Conservation (phyloP, 2,113 vertebrate genomes). For the Phaethon lepturus region DNA sequence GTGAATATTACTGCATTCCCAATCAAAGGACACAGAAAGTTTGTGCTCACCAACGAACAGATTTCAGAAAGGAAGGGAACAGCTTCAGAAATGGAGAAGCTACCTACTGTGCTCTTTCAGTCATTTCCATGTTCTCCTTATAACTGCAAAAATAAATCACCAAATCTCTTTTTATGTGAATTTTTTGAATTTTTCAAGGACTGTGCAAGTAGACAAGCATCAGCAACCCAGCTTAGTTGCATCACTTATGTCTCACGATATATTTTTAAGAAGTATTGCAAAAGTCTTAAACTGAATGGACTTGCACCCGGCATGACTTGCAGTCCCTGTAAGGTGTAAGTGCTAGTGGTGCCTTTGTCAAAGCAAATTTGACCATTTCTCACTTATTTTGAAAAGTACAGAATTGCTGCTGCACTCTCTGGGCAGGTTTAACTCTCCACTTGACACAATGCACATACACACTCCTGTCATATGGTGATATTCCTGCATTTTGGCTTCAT, state of each 20-base stretch:
- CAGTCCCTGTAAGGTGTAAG: not conserved
- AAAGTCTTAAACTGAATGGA: not conserved
- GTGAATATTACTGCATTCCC: not conserved
- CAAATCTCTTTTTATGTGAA: not conserved
- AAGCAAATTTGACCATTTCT: not conserved
- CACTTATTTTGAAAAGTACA: not conserved
- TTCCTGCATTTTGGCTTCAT: not conserved
- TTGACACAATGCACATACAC: not conserved
- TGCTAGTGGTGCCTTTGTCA: not conserved
- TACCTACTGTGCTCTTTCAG: not conserved
- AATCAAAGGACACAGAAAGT: not conserved
- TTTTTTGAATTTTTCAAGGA: not conserved
- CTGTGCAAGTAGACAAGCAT: not conserved
- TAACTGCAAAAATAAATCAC: constrained; percentile 3
- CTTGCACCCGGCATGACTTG: not conserved
- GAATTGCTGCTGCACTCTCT: not conserved
- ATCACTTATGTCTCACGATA: not conserved
- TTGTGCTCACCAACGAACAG: not conserved
- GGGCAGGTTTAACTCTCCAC: not conserved
- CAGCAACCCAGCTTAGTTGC: not conserved
- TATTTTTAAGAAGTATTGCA: not conserved
- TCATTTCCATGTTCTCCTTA: not conserved
- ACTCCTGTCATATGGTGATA: not conserved
- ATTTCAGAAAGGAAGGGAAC: not conserved
- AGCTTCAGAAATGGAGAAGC: not conserved